Percentiles rank a stretch among this genome's conserved stretches.
Evolutionary conservation across 2,113 vertebrate genomes (phyloP).

Genomic region (Hippolais icterina): DNA sequence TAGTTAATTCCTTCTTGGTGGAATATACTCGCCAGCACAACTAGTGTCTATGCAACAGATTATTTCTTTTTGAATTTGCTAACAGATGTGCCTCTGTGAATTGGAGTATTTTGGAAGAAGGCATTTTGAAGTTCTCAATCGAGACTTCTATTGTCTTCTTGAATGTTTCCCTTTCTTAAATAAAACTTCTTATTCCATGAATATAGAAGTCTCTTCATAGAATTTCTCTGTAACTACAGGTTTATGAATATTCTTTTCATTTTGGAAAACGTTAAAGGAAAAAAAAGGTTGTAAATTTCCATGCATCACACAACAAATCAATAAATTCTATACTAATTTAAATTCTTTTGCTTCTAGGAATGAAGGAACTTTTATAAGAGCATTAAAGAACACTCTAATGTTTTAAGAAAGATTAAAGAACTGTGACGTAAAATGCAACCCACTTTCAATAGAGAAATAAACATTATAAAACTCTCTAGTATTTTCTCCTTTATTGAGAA

Average conservation of each 20-base stretch:
- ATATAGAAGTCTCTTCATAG: not conserved
- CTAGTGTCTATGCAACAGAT: not conserved
- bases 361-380: not conserved
- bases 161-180: not conserved
- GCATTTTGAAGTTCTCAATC: not conserved
- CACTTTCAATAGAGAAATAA: not conserved
- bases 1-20: not conserved
- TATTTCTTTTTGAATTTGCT: not conserved
- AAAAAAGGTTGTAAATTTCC: not conserved
- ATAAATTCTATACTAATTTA: not conserved
- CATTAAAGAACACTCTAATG: not conserved
- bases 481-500: constrained; percentile 5
- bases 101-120: not conserved
- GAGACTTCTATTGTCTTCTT: not conserved
- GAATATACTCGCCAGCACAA: not conserved
- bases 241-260: not conserved
- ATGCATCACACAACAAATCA: not conserved
- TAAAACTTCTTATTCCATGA: not conserved
- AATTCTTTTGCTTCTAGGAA: not conserved
- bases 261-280: not conserved
- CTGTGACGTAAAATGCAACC: not conserved
- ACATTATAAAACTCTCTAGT: not conserved
- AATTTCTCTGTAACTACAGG: not conserved
- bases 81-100: not conserved
- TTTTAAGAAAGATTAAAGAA: not conserved